phyloP scores from a whole-genome alignment of 2,797 vertebrate genomes.

The Alcedo atthis region DNA sequence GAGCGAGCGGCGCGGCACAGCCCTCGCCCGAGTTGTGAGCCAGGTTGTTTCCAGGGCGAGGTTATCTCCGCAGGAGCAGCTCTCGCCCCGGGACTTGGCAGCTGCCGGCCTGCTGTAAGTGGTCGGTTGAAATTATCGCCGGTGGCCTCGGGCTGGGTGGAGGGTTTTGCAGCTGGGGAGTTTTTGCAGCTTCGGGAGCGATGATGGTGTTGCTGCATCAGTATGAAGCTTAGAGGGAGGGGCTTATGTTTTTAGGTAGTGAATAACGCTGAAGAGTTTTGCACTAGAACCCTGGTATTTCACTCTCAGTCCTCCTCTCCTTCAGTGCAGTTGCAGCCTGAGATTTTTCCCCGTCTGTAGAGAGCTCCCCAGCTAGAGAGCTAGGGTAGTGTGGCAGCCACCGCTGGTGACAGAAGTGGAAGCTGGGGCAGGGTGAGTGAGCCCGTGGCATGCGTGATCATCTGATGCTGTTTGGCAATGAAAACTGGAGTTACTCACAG shows the following conservation, averaged over 20 bases:
- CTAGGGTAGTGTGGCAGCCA: background rate
- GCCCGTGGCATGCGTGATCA: background rate
- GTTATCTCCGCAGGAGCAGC: background rate
- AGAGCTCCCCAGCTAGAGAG: background rate
- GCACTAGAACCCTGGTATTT: background rate
- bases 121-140: accelerated
- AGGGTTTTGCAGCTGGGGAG: background rate
- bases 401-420: background rate
- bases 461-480: background rate
- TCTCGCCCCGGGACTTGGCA: background rate
- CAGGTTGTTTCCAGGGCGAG: background rate
- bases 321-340: background rate
- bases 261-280: background rate
- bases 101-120: background rate
- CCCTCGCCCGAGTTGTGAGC: background rate
- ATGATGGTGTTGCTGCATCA: background rate
- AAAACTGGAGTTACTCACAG: background rate
- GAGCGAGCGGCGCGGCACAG: background rate
- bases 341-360: background rate
- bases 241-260: background rate
- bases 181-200: background rate
- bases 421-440: background rate
- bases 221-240: background rate
- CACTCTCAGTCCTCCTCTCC: background rate
- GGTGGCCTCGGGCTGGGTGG: background rate